These are phyloP conservation scores for Omphaloscelis lunosa DNA, from an alignment of 2,888 invertebrate genomes.

Conservation along the genomic window DNA sequence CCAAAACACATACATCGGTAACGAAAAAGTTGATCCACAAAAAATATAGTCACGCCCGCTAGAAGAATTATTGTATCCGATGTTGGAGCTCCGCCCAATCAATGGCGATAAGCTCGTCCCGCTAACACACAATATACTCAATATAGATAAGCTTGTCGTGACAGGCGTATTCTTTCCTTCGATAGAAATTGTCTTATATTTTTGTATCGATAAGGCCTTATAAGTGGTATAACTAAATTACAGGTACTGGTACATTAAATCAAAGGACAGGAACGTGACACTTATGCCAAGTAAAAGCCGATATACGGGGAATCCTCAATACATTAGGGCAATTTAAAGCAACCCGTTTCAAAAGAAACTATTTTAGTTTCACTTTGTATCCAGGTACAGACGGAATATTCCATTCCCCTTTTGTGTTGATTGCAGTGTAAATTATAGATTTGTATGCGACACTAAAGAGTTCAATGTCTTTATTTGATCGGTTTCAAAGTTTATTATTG, in stretches of 20 bases:
- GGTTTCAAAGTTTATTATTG: neutral
- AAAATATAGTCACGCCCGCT: neutral
- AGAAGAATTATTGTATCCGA: slow-evolving; percentile 6
- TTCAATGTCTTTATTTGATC: slow-evolving; percentile 16
- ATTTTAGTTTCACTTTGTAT: slow-evolving; percentile 33
- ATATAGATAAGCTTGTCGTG: slow-evolving; percentile 17
- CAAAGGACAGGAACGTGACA: slow-evolving; percentile 58
- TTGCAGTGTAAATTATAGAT: slow-evolving; percentile 32
- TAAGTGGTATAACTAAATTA: slow-evolving; percentile 24
- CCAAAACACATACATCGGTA: neutral
- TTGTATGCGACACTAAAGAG: neutral
- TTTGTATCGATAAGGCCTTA: slow-evolving; percentile 14
- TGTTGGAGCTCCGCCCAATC: slow-evolving; percentile 54
- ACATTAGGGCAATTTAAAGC: slow-evolving; percentile 42
- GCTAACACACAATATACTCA: slow-evolving; percentile 22
- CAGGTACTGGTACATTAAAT: slow-evolving; percentile 42
- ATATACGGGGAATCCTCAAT: slow-evolving; percentile 39
- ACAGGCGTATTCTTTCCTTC: slow-evolving; percentile 8
- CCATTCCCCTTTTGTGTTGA: slow-evolving; percentile 14
- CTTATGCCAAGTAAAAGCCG: slow-evolving; percentile 49
- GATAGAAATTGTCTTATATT: slow-evolving; percentile 17
- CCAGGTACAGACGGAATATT: slow-evolving; percentile 32
- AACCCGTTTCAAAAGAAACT: slow-evolving; percentile 32
- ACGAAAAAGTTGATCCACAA: neutral
- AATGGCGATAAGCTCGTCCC: slow-evolving; percentile 26